These are phyloP conservation scores for Schizopygopsis pylzovi DNA, from an alignment of 2,797 vertebrate species.

Conservation along the genomic window DNA sequence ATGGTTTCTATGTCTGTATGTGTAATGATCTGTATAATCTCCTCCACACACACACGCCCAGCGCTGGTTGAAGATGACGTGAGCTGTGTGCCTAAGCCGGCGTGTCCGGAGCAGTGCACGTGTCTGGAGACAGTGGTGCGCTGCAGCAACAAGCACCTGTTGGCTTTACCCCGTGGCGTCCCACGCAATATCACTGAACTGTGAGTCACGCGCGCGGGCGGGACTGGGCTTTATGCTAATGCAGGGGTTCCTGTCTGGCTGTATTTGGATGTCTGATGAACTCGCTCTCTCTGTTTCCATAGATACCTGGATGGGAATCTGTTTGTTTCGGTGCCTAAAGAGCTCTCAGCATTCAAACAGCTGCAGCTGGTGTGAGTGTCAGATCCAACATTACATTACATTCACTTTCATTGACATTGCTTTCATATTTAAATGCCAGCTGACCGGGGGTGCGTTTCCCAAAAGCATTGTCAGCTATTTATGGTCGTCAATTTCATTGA, in stretches of 20 bases:
- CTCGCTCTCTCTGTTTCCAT: conserved; percentile 50
- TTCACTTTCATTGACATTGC: background rate
- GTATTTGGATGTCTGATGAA: conserved; percentile 1
- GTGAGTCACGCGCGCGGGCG: conserved; percentile 74
- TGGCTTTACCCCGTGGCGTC: conserved; percentile 89
- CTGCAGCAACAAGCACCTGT: conserved; percentile 98
- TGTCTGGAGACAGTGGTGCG: conserved; percentile 96
- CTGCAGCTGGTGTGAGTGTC: conserved; percentile 95
- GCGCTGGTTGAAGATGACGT: conserved; percentile 86
- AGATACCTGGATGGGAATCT: conserved; percentile 98
- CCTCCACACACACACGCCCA: conserved; percentile 59
- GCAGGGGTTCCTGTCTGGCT: conserved; percentile 11
- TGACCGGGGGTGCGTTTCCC: background rate
- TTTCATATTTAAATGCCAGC: background rate
- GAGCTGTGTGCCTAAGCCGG: conserved; percentile 89
- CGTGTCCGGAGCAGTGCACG: conserved; percentile 94
- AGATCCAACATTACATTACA: background rate
- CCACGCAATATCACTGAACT: conserved; percentile 97
- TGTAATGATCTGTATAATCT: background rate
- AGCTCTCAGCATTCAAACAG: conserved; percentile 92
- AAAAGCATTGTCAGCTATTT: background rate
- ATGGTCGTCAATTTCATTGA: background rate
- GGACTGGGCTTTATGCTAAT: conserved; percentile 17
- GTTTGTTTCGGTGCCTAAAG: conserved; percentile 89
- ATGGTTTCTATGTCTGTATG: background rate